Conservation (phyloP, 2,113 vertebrate species). For the Corythaixoides concolor region DNA sequence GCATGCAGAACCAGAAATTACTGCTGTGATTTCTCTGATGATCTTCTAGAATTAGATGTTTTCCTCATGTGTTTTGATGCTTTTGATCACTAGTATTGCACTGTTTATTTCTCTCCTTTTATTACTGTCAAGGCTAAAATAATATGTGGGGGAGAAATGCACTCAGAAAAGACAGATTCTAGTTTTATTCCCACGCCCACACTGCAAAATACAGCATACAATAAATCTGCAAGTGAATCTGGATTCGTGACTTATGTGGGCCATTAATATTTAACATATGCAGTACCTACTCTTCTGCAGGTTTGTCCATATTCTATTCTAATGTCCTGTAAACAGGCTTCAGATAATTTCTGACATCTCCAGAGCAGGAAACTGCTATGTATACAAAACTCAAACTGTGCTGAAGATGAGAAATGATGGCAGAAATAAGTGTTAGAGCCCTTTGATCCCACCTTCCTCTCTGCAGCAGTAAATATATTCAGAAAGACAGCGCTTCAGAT, state of each 20-base stretch:
- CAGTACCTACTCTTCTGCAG: not conserved
- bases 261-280: slow-evolving; percentile 28
- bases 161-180: not conserved
- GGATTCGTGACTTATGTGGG: slow-evolving; percentile 10
- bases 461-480: slow-evolving; percentile 59
- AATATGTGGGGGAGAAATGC: not conserved
- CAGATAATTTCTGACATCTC: slow-evolving; percentile 57
- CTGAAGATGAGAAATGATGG: slow-evolving; percentile 47
- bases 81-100: not conserved
- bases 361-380: slow-evolving; percentile 16
- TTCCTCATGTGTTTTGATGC: not conserved
- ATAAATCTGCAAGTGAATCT: slow-evolving; percentile 8
- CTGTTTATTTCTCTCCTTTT: slow-evolving; percentile 22
- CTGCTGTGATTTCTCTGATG: not conserved
- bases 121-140: not conserved
- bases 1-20: not conserved
- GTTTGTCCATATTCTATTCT: slow-evolving; percentile 13
- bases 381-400: slow-evolving; percentile 45
- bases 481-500: slow-evolving; percentile 31
- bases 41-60: not conserved
- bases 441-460: slow-evolving; percentile 51
- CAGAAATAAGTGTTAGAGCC: slow-evolving; percentile 61
- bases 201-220: slow-evolving; percentile 1
- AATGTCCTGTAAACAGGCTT: slow-evolving; percentile 51
- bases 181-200: slow-evolving; percentile 1